A percentile compares a stretch with the other conserved stretches of the same genome.
Conservation (phyloP, 1,140 invertebrate genomes). For the Drosophila pseudoananassae region DNA sequence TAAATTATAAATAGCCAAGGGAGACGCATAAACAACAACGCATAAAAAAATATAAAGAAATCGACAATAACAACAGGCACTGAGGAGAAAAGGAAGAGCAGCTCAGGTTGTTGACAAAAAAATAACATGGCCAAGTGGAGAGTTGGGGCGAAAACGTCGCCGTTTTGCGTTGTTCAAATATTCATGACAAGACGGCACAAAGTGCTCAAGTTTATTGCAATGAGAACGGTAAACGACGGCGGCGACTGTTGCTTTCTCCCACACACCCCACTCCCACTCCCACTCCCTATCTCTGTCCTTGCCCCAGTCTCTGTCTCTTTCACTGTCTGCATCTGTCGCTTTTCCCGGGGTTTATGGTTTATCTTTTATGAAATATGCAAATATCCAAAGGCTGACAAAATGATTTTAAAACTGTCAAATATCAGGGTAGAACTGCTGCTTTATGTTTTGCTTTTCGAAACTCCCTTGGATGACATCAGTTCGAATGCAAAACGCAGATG, state of each 20-base stretch:
- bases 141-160: conserved; percentile 44
- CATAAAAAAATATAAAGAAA: conserved; percentile 16
- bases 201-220: conserved; percentile 80
- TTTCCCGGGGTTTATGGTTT: conserved; percentile 33
- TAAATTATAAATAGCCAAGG: conserved; percentile 60
- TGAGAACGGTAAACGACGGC: conserved; percentile 68
- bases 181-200: conserved; percentile 76
- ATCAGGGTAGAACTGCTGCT: conserved; percentile 22
- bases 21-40: conserved; percentile 18
- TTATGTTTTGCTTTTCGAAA: neutral
- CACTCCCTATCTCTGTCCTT: too few species aligned
- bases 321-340: conserved; percentile 18
- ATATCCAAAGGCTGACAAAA: conserved; percentile 57
- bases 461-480: conserved; percentile 48
- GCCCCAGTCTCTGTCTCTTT: neutral
- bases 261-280: too few species aligned
- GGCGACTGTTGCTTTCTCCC: conserved; percentile 36
- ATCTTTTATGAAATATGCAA: conserved; percentile 68
- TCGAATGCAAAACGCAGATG: conserved; percentile 1
- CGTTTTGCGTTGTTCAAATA: conserved; percentile 78
- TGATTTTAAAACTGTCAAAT: conserved; percentile 68
- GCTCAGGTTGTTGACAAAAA: conserved; percentile 63
- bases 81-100: conserved; percentile 1
- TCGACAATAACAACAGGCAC: conserved; percentile 16
- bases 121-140: conserved; percentile 5